Evolutionary conservation across 1,140 invertebrate species (phyloP).

Genomic region (Holcopasites calliopsidis): DNA sequence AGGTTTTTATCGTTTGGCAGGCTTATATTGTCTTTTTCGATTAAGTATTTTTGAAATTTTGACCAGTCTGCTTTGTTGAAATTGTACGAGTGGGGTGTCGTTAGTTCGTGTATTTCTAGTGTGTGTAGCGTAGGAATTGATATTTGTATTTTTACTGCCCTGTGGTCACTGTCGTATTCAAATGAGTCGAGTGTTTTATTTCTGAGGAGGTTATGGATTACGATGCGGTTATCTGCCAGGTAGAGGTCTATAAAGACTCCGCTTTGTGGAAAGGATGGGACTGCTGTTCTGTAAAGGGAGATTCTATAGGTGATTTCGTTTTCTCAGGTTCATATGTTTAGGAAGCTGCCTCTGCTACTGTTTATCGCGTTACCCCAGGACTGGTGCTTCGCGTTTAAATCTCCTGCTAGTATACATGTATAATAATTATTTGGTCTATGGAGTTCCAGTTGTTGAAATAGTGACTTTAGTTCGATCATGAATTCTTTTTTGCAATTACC

Average conservation of each 20-base stretch:
- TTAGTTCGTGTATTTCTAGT: background rate
- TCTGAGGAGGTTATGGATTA: background rate
- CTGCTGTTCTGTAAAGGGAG: too few relatives aligned
- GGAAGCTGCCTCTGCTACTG: background rate
- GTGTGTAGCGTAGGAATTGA: background rate
- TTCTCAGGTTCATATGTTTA: constrained; percentile 12
- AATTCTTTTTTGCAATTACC: too few relatives aligned
- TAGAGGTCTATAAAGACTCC: too few relatives aligned
- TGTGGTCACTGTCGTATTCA: constrained; percentile 5
- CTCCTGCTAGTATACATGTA: constrained; percentile 1
- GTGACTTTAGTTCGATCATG: background rate
- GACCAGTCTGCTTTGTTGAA: background rate
- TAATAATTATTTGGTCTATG: constrained; percentile 12
- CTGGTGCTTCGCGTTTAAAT: background rate
- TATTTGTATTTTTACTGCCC: background rate
- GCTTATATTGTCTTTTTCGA: background rate
- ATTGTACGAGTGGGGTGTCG: background rate
- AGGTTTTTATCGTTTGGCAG: too few relatives aligned
- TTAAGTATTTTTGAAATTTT: background rate
- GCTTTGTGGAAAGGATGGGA: too few relatives aligned
- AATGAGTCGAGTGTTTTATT: background rate
- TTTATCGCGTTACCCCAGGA: background rate
- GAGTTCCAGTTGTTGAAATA: constrained; percentile 24
- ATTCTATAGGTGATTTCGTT: too few relatives aligned
- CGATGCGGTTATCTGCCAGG: too few relatives aligned